A percentile compares a stretch with the other conserved stretches of the same genome.
Evolutionary conservation across 2,113 vertebrate species (phyloP).

Genomic region (Seriola rivoliana): DNA sequence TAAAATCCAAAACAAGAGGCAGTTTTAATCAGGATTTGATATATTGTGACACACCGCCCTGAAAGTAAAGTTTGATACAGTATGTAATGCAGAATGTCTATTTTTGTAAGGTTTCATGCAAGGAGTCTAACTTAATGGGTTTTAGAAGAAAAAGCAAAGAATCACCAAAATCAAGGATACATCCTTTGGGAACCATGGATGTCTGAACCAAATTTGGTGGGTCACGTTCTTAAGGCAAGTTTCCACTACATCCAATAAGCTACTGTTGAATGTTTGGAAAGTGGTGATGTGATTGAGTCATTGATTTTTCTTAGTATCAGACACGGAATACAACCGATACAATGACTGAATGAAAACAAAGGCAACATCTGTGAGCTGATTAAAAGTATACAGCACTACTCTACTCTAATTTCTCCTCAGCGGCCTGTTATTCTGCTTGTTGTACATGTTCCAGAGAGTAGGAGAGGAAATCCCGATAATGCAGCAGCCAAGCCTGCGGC

Average conservation of each 20-base stretch:
- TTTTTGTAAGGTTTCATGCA: neutral
- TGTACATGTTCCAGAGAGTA: constrained; percentile 79
- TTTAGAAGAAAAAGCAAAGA: neutral
- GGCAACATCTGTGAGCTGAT: neutral
- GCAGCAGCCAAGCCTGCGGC: constrained; percentile 92
- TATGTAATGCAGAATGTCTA: neutral
- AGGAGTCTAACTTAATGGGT: neutral
- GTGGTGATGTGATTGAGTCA: neutral
- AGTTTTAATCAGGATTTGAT: neutral
- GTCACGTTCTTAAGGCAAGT: neutral
- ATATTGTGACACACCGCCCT: neutral
- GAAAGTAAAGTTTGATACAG: neutral
- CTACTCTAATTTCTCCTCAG: constrained; percentile 13
- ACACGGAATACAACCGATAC: neutral
- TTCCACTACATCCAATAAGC: neutral
- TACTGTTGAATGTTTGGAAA: neutral
- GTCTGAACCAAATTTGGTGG: neutral
- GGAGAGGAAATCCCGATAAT: constrained; percentile 85
- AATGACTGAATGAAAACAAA: neutral
- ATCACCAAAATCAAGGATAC: neutral
- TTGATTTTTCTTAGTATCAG: neutral
- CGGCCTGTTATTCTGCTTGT: constrained; percentile 49
- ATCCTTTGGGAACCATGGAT: neutral
- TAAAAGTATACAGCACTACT: neutral
- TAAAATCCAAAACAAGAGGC: neutral